A percentile compares a stretch with the other conserved stretches of the same genome.
Conservation (phyloP, 2,888 invertebrate species). For the Trichacis sp. region DNA sequence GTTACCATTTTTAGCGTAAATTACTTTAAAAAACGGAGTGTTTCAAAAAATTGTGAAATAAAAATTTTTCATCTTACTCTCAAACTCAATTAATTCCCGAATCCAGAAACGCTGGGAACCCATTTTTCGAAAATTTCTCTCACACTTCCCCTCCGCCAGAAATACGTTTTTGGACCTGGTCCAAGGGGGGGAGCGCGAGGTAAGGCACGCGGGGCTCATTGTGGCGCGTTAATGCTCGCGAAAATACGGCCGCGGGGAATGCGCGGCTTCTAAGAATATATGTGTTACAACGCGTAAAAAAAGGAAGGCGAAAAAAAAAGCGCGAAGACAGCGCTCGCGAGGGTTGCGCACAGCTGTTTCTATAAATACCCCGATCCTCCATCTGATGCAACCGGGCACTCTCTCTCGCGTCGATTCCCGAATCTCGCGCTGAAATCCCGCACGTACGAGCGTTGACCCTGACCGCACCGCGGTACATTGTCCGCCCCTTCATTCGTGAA, state of each 20-base stretch:
- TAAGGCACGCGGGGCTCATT: slow-evolving; percentile 34
- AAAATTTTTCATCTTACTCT: no score
- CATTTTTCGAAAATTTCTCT: background rate
- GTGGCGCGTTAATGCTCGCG: slow-evolving; percentile 13
- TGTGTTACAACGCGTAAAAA: slow-evolving; percentile 37
- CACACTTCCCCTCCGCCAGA: background rate
- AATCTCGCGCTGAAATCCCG: slow-evolving; percentile 52
- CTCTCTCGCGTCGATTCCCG: slow-evolving; percentile 48
- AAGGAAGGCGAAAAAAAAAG: slow-evolving; percentile 15
- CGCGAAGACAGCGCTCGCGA: slow-evolving; percentile 38
- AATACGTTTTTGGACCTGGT: background rate
- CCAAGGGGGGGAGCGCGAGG: background rate
- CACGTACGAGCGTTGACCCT: slow-evolving; percentile 64
- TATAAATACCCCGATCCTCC: slow-evolving; percentile 57
- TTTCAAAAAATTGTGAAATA: no score
- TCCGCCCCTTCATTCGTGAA: slow-evolving; percentile 32
- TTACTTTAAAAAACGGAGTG: no score
- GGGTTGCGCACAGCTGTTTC: slow-evolving; percentile 62
- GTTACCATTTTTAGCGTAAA: no score
- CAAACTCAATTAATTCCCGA: no score
- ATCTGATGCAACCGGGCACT: slow-evolving; percentile 62
- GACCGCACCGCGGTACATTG: slow-evolving; percentile 42
- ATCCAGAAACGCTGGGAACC: no score
- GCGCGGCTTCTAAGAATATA: slow-evolving; percentile 37
- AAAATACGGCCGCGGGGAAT: slow-evolving; percentile 38